Evolutionary conservation across 2,797 vertebrate species (phyloP), one percentile per base, ranked within the genome.

Genomic region (Agapornis canus): DNA sequence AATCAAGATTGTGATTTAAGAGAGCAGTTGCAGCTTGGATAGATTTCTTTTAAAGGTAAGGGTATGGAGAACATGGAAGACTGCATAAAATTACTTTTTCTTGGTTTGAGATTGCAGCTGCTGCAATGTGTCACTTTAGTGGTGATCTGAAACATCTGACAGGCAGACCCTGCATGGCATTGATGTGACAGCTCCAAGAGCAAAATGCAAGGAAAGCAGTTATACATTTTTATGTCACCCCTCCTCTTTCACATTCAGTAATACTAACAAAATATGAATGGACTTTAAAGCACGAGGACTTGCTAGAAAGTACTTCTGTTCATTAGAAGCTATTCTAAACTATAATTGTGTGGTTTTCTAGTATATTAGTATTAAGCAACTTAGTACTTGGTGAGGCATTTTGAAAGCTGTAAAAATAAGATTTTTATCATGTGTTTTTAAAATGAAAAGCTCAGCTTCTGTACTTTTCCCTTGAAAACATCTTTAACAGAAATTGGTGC

Each of bases 1-100:
- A 56, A 42, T 57, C 21, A 59, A 29, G 54, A 17, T 26, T 26
- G n/a, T 51, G 35, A 13, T 48, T 71, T 64, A 43, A 77, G 51
- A 70, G 31, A 45, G 43, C 37, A 77, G 12, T 68, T 88, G 63
- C 49, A 79, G 6, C n/a, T 79, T 84, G 27, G 39, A 63, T 78
- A 61, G 64, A 14, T 66, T 82, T 79, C n/a, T 84, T 76, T 70
- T 43, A 60, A 70, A 92, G 47, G 61, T 78, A 59, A 83, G 39
- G 45, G 14, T 47, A 8, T 64, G 39, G 27, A 60, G 1, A 51
- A 82, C 66, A 70, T 16, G 5, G n/a, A 37, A 35, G 23, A 29
- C 40, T 49, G 6, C 4, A 14, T 72, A 29, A 64, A 64, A 32
- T 35, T 1, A 31, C 13, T 32, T 73, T 31, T 43, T 29, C 37